Base-by-base conservation (phyloP, 2,113 vertebrate genomes). In the Oostethus manadensis region DNA sequence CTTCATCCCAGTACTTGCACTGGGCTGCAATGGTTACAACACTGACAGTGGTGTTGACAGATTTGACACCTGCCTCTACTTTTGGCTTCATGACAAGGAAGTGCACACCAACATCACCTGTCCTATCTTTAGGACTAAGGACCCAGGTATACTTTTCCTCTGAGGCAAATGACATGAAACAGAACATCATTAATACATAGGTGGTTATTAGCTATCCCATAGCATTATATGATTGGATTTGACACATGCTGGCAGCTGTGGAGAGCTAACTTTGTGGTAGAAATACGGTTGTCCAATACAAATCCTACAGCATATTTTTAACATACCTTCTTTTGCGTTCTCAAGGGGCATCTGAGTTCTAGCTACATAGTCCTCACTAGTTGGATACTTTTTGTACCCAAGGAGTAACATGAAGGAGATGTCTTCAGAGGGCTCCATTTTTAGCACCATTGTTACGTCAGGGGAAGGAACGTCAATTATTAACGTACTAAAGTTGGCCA, bases 1-100 rank as follows among this genome's bases (percentile, higher is more conserved):
- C 76, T 66, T 93, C 91, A 51, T 95, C 91, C 96, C 95, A 98
- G 76, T 93, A 97, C 43, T 93, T 92, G 65, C 96, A 99, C 55
- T 82, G 90, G 58, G 94, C 91, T 35, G 92, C 87, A 45, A 98
- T 92, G 43, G 90, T 92, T 66, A 83, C 89, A 56, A 94, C 76
- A 48, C 82, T 83, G 53, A 98, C 79, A 0, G 90, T 89, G 13
- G 77, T 60, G 4, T 90, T 78, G n/a, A 83, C 55, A 22, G 77
- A 79, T 77, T 82, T 89, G 42, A 84, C 70, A 17, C 93, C 90
- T 48, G 87, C 62, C 46, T 79, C 84, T 9, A 74, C 80, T 8
- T 90, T 80, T 4, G 91, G 91, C 68, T 79, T 90, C 77, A 95
- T 75, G 10, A 87, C 79, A 44, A 98, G 80, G 71, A 92, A 96